phyloP scores from a whole-genome alignment of 2,113 vertebrate species.

The Sylvietta virens region DNA sequence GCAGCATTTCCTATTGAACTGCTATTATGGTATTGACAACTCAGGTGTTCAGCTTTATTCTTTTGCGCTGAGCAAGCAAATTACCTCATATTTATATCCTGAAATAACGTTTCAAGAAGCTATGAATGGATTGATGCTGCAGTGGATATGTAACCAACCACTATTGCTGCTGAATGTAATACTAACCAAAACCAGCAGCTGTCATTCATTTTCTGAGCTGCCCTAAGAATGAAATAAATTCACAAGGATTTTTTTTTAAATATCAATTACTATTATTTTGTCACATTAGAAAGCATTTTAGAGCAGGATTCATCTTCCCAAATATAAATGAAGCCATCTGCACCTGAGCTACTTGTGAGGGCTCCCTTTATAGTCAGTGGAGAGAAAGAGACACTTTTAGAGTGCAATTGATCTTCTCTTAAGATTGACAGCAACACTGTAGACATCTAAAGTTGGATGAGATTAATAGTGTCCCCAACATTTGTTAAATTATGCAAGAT shows the following conservation, averaged over 20 bases:
- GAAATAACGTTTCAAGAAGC: neutral
- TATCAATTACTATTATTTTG: neutral
- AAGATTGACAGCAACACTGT: slow-evolving; percentile 66
- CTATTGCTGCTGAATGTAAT: neutral
- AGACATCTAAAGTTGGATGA: slow-evolving; percentile 63
- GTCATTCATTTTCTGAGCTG: neutral
- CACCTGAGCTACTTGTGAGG: slow-evolving; percentile 57
- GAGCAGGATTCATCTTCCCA: neutral
- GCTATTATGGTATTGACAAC: neutral
- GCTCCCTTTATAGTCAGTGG: slow-evolving; percentile 45
- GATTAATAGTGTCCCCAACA: slow-evolving; percentile 66
- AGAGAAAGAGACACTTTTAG: slow-evolving; percentile 52
- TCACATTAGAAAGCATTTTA: neutral
- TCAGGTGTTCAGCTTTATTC: slow-evolving; percentile 6
- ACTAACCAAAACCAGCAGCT: neutral
- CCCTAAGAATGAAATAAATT: neutral
- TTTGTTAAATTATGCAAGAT: slow-evolving; percentile 66
- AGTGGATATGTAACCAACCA: neutral
- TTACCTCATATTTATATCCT: neutral
- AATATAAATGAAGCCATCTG: slow-evolving; percentile 10
- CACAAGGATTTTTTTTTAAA: neutral
- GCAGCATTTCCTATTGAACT: neutral
- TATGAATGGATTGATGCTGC: neutral
- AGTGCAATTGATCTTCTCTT: slow-evolving; percentile 63
- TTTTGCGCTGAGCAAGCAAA: neutral